Conservation (phyloP, 2,888 invertebrate species). For the Serrognathus titanus region DNA sequence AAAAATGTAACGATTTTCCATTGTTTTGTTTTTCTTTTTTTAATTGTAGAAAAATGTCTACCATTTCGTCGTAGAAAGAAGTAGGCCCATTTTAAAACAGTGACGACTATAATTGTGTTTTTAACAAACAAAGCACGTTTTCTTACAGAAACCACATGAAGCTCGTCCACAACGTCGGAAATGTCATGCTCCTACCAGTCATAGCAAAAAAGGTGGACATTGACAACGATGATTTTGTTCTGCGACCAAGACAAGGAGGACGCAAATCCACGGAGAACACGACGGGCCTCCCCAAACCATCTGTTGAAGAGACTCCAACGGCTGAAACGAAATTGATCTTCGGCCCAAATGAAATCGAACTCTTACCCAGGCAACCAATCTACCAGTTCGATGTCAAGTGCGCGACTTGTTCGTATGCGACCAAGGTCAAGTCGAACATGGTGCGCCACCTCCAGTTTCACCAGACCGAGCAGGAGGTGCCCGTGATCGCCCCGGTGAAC, state of each 20-base stretch:
- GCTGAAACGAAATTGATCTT: slow-evolving; percentile 37
- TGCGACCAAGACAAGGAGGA: slow-evolving; percentile 42
- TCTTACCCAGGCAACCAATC: slow-evolving; percentile 63
- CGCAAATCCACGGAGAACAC: slow-evolving; percentile 10
- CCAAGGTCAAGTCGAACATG: slow-evolving; percentile 63
- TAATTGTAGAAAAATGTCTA: no score
- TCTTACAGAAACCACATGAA: slow-evolving; percentile 51
- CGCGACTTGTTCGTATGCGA: slow-evolving; percentile 61
- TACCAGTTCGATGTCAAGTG: slow-evolving; percentile 61
- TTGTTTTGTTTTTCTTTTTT: no score
- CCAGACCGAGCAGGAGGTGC: slow-evolving; percentile 55
- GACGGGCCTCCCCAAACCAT: background rate
- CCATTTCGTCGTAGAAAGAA: no score
- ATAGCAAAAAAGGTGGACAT: slow-evolving; percentile 49
- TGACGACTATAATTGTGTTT: no score
- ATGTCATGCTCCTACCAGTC: slow-evolving; percentile 46
- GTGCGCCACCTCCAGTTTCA: slow-evolving; percentile 68
- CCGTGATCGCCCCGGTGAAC: slow-evolving; percentile 71
- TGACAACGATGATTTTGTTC: slow-evolving; percentile 51
- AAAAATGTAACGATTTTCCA: no score
- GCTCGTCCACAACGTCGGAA: slow-evolving; percentile 49
- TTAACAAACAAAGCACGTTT: background rate
- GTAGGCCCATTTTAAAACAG: no score
- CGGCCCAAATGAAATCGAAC: slow-evolving; percentile 60
- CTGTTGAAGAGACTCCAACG: background rate